These are phyloP conservation scores for Cosmia pyralina DNA, from an alignment of 2,888 invertebrate genomes.

Conservation along the genomic window DNA sequence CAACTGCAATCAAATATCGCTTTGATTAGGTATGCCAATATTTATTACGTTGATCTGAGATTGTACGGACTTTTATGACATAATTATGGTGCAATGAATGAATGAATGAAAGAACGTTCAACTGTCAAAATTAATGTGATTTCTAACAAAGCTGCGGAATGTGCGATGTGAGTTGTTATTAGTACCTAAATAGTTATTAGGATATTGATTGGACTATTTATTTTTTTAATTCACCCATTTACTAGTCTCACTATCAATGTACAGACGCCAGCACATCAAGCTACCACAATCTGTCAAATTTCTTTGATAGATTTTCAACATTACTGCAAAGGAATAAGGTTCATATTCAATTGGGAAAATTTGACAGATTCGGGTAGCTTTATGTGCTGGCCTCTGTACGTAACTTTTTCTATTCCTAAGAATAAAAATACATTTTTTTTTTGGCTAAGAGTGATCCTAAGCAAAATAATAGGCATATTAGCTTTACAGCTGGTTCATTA, in stretches of 20 bases:
- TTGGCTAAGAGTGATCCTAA: not conserved
- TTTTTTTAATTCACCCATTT: not conserved
- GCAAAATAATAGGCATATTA: not conserved
- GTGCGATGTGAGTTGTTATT: not conserved
- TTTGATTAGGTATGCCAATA: not conserved
- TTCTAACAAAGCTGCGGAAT: not conserved
- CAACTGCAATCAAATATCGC: not conserved
- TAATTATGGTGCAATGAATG: not conserved
- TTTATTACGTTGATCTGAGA: not conserved
- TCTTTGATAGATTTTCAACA: too few relatives aligned
- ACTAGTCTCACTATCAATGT: not conserved
- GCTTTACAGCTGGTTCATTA: constrained; percentile 29
- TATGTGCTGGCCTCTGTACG: too few relatives aligned
- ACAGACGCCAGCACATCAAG: too few relatives aligned
- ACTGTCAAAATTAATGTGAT: constrained; percentile 9
- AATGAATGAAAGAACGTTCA: not conserved
- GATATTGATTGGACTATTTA: not conserved
- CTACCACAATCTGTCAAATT: too few relatives aligned
- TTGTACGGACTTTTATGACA: not conserved
- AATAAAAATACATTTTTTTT: not conserved
- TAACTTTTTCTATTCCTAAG: not conserved
- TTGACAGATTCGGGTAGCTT: too few relatives aligned
- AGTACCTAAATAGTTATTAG: not conserved
- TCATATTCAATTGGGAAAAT: too few relatives aligned
- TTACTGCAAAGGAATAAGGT: too few relatives aligned